Percentiles rank a stretch among this genome's conserved stretches.
Conservation (phyloP, 2,888 invertebrate genomes). For the Microctonus aethiopoides region DNA sequence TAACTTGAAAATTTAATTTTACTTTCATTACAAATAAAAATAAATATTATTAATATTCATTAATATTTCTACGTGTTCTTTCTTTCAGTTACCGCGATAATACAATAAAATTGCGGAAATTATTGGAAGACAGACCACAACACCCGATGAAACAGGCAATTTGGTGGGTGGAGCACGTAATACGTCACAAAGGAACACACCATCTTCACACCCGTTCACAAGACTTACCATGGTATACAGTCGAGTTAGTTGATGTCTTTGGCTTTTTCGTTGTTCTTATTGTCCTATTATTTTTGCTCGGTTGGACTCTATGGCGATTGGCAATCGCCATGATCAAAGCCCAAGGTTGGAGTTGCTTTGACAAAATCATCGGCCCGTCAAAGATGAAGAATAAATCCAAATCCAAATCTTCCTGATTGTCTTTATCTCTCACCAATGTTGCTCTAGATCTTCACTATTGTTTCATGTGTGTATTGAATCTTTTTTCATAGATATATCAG, state of each 20-base stretch:
- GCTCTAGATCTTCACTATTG: not conserved
- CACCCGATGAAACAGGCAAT: constrained; percentile 41
- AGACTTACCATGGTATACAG: not conserved
- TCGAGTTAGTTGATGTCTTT: constrained; percentile 8
- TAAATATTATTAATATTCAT: not conserved
- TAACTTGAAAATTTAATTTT: too few species aligned
- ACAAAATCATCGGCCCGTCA: not conserved
- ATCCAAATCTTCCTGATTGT: constrained; percentile 2
- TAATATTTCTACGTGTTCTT: not conserved
- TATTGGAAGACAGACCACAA: constrained; percentile 38
- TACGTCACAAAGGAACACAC: constrained; percentile 47
- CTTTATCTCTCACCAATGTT: not conserved
- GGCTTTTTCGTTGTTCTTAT: not conserved
- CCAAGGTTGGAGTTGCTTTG: not conserved
- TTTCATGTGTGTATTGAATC: not conserved
- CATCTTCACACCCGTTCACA: constrained; percentile 33
- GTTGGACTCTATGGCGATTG: not conserved
- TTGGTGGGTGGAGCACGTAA: constrained; percentile 52
- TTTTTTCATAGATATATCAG: too few species aligned
- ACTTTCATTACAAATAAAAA: too few species aligned
- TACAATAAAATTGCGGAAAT: constrained; percentile 32
- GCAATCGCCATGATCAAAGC: constrained; percentile 5
- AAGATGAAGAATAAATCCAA: constrained; percentile 4
- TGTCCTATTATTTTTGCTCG: not conserved
- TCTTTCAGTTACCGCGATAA: constrained; percentile 48